phyloP scores from a whole-genome alignment of 1,140 invertebrate genomes.

The Teleopsis dalmanni region DNA sequence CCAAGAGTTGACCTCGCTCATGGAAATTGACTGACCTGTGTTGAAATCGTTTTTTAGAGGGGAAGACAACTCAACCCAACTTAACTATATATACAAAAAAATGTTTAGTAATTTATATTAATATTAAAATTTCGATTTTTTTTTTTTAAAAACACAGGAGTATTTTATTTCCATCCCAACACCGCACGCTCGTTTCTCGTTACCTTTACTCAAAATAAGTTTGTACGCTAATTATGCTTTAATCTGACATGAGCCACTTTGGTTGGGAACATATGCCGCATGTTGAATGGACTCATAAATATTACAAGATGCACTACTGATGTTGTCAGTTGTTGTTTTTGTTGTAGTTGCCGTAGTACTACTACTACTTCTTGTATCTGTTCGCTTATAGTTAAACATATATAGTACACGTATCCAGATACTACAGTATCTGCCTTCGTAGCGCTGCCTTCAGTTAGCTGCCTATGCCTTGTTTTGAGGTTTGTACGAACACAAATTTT shows the following conservation, averaged over 20 bases:
- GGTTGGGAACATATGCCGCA: slow-evolving; percentile 3
- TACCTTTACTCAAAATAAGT: too few species aligned
- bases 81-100: too few species aligned
- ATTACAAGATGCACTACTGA: not conserved
- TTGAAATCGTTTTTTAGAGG: slow-evolving; percentile 2
- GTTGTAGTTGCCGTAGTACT: not conserved
- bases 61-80: too few species aligned
- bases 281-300: slow-evolving; percentile 13
- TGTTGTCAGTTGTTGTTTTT: not conserved
- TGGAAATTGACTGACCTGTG: slow-evolving; percentile 3
- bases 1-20: slow-evolving; percentile 10
- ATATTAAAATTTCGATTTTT: too few species aligned
- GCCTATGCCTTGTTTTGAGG: too few species aligned
- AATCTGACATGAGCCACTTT: slow-evolving; percentile 18
- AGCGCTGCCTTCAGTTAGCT: not conserved
- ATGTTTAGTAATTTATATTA: too few species aligned
- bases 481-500: too few species aligned
- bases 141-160: too few species aligned
- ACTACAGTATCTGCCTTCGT: not conserved
- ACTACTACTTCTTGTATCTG: not conserved
- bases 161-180: too few species aligned
- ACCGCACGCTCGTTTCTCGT: too few species aligned
- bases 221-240: slow-evolving; percentile 15
- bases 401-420: not conserved
- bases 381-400: not conserved